Evolutionary conservation across 2,113 vertebrate genomes (phyloP).

Genomic region (Ctenomys sociabilis): DNA sequence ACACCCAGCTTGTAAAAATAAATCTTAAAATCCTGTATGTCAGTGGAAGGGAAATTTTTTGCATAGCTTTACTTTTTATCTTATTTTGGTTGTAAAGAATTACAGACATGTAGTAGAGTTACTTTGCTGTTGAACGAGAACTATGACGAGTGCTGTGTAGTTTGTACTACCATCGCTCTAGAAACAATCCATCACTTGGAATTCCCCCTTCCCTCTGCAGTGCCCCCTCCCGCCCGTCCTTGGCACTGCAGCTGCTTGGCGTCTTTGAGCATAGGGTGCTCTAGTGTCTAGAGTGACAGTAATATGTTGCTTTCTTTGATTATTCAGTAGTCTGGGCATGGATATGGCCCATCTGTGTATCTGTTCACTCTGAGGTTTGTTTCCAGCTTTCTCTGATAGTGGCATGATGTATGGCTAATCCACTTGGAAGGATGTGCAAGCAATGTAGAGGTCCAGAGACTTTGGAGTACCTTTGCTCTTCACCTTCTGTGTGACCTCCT

Average conservation of each 20-base stretch:
- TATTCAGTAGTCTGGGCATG: too few species aligned
- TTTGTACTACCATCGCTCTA: neutral
- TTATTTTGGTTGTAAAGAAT: neutral
- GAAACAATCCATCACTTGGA: neutral
- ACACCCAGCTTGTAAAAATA: neutral
- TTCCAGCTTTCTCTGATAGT: neutral
- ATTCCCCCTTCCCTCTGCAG: too few species aligned
- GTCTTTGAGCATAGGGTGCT: neutral
- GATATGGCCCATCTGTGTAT: neutral
- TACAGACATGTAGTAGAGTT: neutral
- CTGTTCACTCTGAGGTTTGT: too few species aligned
- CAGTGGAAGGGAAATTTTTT: neutral
- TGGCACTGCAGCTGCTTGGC: neutral
- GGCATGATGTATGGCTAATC: rapidly evolving
- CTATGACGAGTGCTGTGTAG: neutral
- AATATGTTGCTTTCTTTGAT: neutral
- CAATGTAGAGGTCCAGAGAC: rapidly evolving
- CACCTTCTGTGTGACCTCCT: neutral
- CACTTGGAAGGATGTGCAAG: rapidly evolving
- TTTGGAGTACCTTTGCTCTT: neutral
- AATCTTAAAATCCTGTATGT: neutral
- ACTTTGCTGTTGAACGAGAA: neutral
- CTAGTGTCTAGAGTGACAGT: rapidly evolving
- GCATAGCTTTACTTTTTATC: neutral
- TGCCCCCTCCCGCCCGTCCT: neutral